Evolutionary conservation across 2,797 vertebrate species (phyloP).

Genomic region (Smutsia gigantea): DNA sequence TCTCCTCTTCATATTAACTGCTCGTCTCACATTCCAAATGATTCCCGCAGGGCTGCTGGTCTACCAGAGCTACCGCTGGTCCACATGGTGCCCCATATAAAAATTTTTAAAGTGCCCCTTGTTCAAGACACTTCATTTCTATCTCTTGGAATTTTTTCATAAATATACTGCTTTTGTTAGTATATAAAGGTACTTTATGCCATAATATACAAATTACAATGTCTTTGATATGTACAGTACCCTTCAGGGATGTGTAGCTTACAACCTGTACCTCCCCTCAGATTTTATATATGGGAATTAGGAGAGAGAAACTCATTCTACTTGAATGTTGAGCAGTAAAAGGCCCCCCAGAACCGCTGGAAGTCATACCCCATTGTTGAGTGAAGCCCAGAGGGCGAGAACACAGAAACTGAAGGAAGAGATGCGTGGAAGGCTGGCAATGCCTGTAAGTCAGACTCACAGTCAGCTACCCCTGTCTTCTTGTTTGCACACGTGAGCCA

Average conservation of each 20-base stretch:
- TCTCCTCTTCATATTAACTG: neutral
- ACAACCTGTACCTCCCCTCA: neutral
- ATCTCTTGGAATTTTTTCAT: neutral
- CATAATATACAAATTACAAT: neutral
- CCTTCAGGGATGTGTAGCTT: neutral
- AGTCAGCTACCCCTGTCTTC: neutral
- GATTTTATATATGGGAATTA: neutral
- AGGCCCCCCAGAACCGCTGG: neutral
- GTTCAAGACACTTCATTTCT: neutral
- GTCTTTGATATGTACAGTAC: neutral
- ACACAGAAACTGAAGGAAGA: neutral
- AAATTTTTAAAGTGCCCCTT: neutral
- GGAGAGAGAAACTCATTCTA: neutral
- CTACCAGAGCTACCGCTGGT: neutral
- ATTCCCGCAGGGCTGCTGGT: neutral
- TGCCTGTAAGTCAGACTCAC: neutral
- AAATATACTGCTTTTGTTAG: neutral
- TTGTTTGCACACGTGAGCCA: neutral
- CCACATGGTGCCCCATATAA: rapidly evolving
- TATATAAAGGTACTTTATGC: neutral
- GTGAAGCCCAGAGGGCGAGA: neutral
- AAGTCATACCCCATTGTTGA: neutral
- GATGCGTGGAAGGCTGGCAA: neutral
- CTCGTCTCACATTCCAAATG: neutral
- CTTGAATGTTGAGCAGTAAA: neutral